Base-by-base conservation (phyloP, 2,797 vertebrate species). In the Pipistrellus pygmaeus region DNA sequence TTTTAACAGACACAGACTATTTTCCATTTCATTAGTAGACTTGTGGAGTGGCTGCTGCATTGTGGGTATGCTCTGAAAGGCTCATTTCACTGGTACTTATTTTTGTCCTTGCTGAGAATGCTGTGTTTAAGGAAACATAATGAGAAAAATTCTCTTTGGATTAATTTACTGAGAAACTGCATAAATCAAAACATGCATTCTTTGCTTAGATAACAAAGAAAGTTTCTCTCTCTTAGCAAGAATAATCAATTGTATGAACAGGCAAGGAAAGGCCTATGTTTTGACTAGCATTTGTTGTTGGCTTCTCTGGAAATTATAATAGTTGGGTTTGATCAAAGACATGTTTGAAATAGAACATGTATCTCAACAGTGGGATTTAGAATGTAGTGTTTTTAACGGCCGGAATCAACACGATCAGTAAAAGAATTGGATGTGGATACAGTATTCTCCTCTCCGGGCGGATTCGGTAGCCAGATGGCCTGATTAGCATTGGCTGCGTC, bases 81-180 rank as follows among this genome's bases (percentile, higher is more conserved):
- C 94, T 95, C 91, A 73, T 93, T 95, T 96, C 85, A 25, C 60
- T 93, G 88, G 91, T 46, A 25, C 35, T 93, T 96, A 94, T 66
- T 92, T 96, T 94, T 84, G 93, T 84, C 93, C 85, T 97, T 84
- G 55, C 90, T 55, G 44, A 96, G 93, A 95, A 75, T 46, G 75
- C 94, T 96, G 75, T 90, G 88, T 93, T 95, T 93, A 96, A 93
- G 78, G 91, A 95, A 90, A 92, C 15, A 27, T 91, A 96, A 96
- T 92, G 94, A 93, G 93, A 88, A 93, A 96, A 96, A 97, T 76
- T 97, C 93, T 96, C 95, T 93, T 95, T 73, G 76, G 96, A 95
- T 92, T 93, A 96, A 96, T 96, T 96, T 96, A 72, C 92, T 80
- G 88, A 93, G 93, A 95, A 96, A 84, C 53, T 72, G 25, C 62